Evolutionary conservation across 2,113 vertebrate genomes (phyloP), one percentile per base, ranked within the genome.

Genomic region (Dipodomys ordii): DNA sequence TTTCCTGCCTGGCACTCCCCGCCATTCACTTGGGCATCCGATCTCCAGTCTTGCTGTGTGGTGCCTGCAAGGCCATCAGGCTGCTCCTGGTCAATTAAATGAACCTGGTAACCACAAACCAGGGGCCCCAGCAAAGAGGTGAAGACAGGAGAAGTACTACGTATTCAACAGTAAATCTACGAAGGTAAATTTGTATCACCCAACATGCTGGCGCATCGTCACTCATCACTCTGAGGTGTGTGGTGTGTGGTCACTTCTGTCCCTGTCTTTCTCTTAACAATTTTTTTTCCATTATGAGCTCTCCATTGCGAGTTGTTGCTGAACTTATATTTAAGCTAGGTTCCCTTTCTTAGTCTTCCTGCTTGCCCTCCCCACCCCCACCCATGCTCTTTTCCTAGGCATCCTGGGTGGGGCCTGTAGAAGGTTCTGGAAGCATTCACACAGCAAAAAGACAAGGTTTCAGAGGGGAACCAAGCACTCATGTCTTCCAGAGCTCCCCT

Each of bases 1-100:
- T 23, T 49, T 88, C 39, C 16, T 16, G 30, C 32, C 72, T 64
- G 53, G 9, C 60, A 6, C n/a, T 22, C 2, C 5, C 32, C 4
- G 1, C 6, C 1, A 9, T 4, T 0, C 49, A 22, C 25, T 3
- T 20, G 2, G 8, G 25, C 23, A 46, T 19, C 35, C 30, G 3
- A 0, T 57, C 71, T 30, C 69, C 30, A 15, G 3, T 22, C 7
- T 28, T 39, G n/a, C 69, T 32, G 2, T 30, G 25, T 27, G 28
- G 57, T 49, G 60, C 25, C 5, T 49, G 49, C 25, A 6, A 49
- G 13, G 8, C 3, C 32, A 53, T 3, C 2, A 4, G 57, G 44
- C 28, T 87, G 12, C 69, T 69, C 71, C 57, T 23, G 18, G 11
- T 2, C 10, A 22, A 53, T 44, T 62, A 35, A 74, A 19, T 28